phyloP scores from a whole-genome alignment of 2,797 vertebrate species.

The Pseudomugil tenellus region DNA sequence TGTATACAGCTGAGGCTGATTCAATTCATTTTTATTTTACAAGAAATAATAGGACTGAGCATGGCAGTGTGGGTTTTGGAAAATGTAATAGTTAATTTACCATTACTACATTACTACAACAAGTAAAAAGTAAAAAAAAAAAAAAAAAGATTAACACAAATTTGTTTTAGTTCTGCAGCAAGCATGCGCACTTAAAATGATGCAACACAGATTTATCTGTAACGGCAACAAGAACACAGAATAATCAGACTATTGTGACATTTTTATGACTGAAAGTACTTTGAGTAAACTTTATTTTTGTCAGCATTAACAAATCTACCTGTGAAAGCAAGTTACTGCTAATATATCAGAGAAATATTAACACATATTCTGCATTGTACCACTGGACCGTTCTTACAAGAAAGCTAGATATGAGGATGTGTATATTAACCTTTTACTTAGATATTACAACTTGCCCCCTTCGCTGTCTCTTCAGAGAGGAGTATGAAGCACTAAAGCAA shows the following conservation, averaged over 20 bases:
- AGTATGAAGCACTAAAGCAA: slow-evolving; percentile 17
- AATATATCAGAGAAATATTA: not conserved
- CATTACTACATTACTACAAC: not conserved
- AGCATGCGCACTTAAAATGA: not conserved
- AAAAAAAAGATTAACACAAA: not conserved
- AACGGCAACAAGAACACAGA: not conserved
- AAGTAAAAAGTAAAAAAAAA: not conserved
- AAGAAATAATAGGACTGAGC: not conserved
- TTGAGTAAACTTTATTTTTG: not conserved
- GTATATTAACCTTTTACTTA: not conserved
- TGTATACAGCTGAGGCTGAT: too few relatives aligned
- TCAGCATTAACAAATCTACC: not conserved
- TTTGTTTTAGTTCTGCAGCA: not conserved
- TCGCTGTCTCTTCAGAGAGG: slow-evolving; percentile 3
- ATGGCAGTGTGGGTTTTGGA: not conserved
- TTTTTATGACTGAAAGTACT: not conserved
- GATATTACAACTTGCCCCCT: not conserved
- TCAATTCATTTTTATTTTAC: not conserved
- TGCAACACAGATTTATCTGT: too few relatives aligned
- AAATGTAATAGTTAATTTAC: not conserved
- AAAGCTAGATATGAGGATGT: not conserved
- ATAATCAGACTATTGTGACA: not conserved
- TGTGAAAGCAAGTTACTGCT: not conserved
- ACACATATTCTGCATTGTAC: not conserved
- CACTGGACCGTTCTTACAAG: slow-evolving; percentile 6